Base-by-base conservation (phyloP, 2,888 invertebrate species). In the Endomychus coccineus region DNA sequence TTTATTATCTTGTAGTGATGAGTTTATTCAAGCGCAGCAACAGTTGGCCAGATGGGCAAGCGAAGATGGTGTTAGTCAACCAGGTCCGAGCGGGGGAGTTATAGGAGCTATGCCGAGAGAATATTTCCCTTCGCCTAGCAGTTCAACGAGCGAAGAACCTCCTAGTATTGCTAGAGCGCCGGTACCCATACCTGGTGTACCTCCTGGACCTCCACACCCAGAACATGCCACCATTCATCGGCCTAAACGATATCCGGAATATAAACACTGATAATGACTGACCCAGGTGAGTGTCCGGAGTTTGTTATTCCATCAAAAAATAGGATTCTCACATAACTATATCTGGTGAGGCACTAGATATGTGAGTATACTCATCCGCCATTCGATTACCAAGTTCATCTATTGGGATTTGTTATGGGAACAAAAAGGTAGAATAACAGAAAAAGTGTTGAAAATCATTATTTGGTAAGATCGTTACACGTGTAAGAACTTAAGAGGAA, bases 11-110 rank as follows among this genome's bases (percentile, higher is more conserved):
- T 86, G 80, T 86, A 88, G 87, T 86, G 87, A 86, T 86, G 86
- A 86, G 80, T 88, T 87, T 86, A 85, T 87, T 86, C 86, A 88
- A 86, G 87, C 88, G 85, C 88, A 86, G 83, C 87, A 83, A 83
- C 86, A 83, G 79, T 80, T 85, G 84, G 87, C 83, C 82, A 86
- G 84, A 78, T 87, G 87, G 85, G 87, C 85, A 78, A 88, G 86
- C 83, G 85, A 87, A 75, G 85, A 85, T 52, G 64, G 67, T 61
- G 67, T 67, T 54, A 65, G 64, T 59, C 69, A 63, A 61, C 65
- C 64, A 45, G 54, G 59, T 55, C 68, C 55, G 43, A 57, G 59
- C 50, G 53, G 54, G 44, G 36, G 40, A 25, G 35, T 28, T 17
- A 29, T 36, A 27, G 39, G 35, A 10, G 66, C 50, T 49, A 65